Conservation (phyloP, 1,140 invertebrate species). For the Leptinotarsa lineolata region DNA sequence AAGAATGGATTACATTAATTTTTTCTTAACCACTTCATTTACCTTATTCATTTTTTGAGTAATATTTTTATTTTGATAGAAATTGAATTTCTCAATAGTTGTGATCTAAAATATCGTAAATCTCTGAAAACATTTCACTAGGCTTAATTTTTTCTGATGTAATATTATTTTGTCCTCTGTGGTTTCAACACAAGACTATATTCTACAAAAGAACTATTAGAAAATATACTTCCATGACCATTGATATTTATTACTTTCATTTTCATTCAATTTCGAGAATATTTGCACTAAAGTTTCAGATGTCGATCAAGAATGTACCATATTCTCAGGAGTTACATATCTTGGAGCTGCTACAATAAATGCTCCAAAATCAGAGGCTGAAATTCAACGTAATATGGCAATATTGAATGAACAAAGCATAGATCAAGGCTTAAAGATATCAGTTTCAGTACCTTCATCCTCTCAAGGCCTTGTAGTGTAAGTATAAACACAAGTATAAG, state of each 20-base stretch:
- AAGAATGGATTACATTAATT: too few species aligned
- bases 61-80: too few species aligned
- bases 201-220: too few species aligned
- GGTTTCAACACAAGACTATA: too few species aligned
- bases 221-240: too few species aligned
- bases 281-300: constrained; percentile 63
- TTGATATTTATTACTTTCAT: not conserved
- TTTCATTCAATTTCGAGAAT: not conserved
- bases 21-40: too few species aligned
- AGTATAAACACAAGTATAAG: constrained; percentile 49
- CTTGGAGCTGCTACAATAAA: constrained; percentile 91
- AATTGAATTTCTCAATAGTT: too few species aligned
- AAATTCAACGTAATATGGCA: constrained; percentile 94
- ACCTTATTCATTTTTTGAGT: too few species aligned
- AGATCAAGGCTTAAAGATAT: constrained; percentile 82
- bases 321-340: constrained; percentile 94
- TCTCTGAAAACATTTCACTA: too few species aligned
- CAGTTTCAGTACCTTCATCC: constrained; percentile 88
- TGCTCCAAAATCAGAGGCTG: constrained; percentile 90
- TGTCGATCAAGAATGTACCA: constrained; percentile 83
- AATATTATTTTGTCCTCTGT: too few species aligned
- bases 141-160: too few species aligned
- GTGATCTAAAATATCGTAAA: too few species aligned
- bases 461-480: constrained; percentile 83
- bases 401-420: constrained; percentile 79